Evolutionary conservation across 2,113 vertebrate species (phyloP).

Genomic region (Trematocara macrostoma): DNA sequence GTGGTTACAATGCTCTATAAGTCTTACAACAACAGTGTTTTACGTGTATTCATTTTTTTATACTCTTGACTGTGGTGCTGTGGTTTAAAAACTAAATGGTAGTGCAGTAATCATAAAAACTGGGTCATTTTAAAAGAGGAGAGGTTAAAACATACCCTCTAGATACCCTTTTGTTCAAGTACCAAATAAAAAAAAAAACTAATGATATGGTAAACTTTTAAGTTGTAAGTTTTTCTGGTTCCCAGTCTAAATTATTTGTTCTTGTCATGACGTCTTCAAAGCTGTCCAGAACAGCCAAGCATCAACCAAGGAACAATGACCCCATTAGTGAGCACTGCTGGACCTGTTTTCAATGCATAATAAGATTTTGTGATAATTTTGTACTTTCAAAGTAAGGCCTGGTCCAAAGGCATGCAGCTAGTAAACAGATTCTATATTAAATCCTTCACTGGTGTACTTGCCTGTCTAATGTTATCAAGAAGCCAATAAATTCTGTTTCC

Average conservation of each 20-base stretch:
- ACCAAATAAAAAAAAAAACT: neutral
- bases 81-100: neutral
- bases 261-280: neutral
- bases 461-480: constrained; percentile 27
- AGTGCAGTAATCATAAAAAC: neutral
- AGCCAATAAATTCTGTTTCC: constrained; percentile 42
- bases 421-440: constrained; percentile 1
- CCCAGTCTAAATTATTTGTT: neutral
- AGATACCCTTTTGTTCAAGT: neutral
- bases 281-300: neutral
- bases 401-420: neutral
- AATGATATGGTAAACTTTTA: neutral
- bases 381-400: constrained; percentile 21
- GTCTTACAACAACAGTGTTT: neutral
- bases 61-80: neutral
- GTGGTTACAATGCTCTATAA: neutral
- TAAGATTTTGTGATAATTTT: constrained; percentile 13
- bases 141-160: neutral
- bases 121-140: neutral
- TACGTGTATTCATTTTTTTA: neutral
- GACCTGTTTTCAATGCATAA: constrained; percentile 38
- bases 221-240: neutral
- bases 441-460: neutral
- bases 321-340: neutral
- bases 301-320: constrained; percentile 27